Evolutionary conservation across 2,888 invertebrate species (phyloP).

Genomic region (Drosophila anceps): DNA sequence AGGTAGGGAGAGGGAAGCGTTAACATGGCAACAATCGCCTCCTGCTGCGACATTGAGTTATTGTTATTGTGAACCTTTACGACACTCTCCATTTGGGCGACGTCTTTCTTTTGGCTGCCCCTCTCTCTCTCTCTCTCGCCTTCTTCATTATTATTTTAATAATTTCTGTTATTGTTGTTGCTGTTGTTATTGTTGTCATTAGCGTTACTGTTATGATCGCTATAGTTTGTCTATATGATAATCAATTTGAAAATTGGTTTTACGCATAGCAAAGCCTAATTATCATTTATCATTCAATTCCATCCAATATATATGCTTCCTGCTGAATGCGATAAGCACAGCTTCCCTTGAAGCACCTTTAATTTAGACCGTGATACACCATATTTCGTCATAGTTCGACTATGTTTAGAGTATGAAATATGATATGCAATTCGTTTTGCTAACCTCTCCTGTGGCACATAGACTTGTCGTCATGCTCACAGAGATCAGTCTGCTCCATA

Average conservation of each 20-base stretch:
- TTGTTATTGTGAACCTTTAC: slow-evolving; percentile 83
- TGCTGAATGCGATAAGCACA: no score
- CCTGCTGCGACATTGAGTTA: slow-evolving; percentile 85
- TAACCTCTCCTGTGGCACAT: no score
- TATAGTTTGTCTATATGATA: slow-evolving; percentile 4
- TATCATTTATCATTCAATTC: slow-evolving; percentile 16
- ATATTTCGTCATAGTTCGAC: no score
- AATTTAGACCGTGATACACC: no score
- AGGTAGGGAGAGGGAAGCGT: slow-evolving; percentile 79
- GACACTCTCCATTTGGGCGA: slow-evolving; percentile 74
- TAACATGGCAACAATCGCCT: slow-evolving; percentile 86
- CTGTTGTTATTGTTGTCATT: slow-evolving; percentile 24
- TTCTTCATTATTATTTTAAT: slow-evolving; percentile 17
- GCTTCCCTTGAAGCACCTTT: no score
- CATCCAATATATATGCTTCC: no score
- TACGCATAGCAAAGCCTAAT: slow-evolving; percentile 25
- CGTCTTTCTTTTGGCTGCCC: slow-evolving; percentile 25
- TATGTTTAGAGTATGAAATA: no score
- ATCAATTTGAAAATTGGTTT: slow-evolving; percentile 21
- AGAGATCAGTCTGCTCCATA: no score
- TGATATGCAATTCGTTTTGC: no score
- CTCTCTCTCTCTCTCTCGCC: neutral
- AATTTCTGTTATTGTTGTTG: slow-evolving; percentile 12
- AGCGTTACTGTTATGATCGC: slow-evolving; percentile 30
- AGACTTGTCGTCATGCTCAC: no score